These are phyloP conservation scores for Turnix velox DNA, from an alignment of 2,113 vertebrate species.

Conservation along the genomic window DNA sequence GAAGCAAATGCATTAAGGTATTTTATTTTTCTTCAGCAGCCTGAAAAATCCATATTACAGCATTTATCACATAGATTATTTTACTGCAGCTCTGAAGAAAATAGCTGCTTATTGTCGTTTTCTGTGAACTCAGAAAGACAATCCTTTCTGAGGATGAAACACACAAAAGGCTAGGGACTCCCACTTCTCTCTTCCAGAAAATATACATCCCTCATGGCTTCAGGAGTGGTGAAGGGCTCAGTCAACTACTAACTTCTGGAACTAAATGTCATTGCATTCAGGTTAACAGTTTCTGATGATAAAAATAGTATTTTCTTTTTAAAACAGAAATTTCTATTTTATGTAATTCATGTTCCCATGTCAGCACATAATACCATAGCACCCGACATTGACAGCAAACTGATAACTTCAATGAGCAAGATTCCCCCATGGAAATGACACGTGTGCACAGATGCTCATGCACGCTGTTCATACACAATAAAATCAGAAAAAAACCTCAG, in stretches of 20 bases:
- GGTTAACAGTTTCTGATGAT: background rate
- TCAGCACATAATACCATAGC: background rate
- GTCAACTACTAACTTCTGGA: background rate
- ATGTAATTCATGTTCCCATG: background rate
- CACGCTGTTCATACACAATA: too few relatives aligned
- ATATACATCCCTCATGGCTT: accelerated
- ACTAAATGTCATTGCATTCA: background rate
- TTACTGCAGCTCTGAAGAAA: background rate
- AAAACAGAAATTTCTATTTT: background rate
- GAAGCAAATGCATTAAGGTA: background rate
- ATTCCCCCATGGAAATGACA: background rate
- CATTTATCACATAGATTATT: background rate
- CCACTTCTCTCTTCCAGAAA: background rate
- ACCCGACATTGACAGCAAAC: background rate
- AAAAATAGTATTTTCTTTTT: background rate
- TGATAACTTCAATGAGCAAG: background rate
- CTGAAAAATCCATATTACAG: background rate
- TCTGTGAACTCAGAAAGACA: background rate
- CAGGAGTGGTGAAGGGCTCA: background rate
- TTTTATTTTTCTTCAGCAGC: background rate
- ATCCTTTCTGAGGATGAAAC: background rate
- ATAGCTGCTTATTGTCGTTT: background rate
- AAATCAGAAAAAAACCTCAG: accelerated
- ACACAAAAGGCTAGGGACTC: background rate
- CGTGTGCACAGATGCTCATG: accelerated